phyloP scores from a whole-genome alignment of 2,888 invertebrate species.

The Zhuqinia jingwanae region DNA sequence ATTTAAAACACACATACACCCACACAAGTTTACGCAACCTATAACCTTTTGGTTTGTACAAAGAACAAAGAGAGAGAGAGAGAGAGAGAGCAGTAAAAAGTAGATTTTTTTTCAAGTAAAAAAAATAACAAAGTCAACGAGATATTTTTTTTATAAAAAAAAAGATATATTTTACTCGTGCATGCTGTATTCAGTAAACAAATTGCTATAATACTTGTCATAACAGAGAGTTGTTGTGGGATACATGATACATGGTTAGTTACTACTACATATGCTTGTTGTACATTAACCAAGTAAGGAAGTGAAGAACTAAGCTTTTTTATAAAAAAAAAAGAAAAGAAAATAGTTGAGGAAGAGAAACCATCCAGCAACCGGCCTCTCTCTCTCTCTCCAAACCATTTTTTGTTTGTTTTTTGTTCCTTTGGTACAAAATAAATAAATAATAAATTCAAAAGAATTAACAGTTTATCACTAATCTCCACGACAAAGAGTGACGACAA shows the following conservation, averaged over 20 bases:
- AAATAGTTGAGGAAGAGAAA: background rate
- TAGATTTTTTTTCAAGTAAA: slow-evolving; percentile 4
- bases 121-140: slow-evolving; percentile 22
- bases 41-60: slow-evolving; percentile 41
- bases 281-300: no score
- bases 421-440: background rate
- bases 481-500: slow-evolving; percentile 13
- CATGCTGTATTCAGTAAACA: background rate
- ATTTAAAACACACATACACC: slow-evolving; percentile 1
- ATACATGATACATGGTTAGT: no score
- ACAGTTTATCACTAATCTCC: slow-evolving; percentile 32
- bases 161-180: background rate
- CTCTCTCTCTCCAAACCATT: background rate
- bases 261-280: no score
- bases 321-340: no score
- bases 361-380: background rate
- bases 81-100: background rate
- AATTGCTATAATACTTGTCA: slow-evolving; percentile 24
- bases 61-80: background rate
- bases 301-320: no score
- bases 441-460: slow-evolving; percentile 33
- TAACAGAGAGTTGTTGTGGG: no score
- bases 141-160: background rate
- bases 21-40: slow-evolving; percentile 30
- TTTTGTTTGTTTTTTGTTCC: background rate